Percentiles rank a stretch among this genome's conserved stretches.
Conservation (phyloP, 2,888 invertebrate species). For the Mythimna albipuncta region DNA sequence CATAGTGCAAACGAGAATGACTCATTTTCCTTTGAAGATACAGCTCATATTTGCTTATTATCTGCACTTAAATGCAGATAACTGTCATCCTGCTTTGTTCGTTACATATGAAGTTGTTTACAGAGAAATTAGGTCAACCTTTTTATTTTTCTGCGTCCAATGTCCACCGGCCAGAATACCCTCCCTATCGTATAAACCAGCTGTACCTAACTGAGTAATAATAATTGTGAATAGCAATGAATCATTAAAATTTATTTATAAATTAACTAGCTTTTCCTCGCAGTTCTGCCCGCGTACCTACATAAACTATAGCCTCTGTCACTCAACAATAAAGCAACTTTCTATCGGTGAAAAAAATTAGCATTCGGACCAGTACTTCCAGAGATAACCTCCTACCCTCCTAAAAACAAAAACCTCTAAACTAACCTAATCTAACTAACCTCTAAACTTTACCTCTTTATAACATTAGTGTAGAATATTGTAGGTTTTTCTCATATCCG, state of each 20-base stretch:
- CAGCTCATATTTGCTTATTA: conserved; percentile 11
- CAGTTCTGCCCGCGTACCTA: too few relatives aligned
- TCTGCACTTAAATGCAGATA: conserved; percentile 16
- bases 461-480: too few relatives aligned
- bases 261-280: background rate
- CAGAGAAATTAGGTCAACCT: conserved; percentile 9
- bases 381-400: too few relatives aligned
- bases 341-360: too few relatives aligned
- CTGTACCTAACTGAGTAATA: background rate
- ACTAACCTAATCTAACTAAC: too few relatives aligned
- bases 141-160: conserved; percentile 1
- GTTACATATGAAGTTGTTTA: conserved; percentile 7
- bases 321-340: too few relatives aligned
- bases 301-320: too few relatives aligned
- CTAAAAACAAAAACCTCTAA: too few relatives aligned
- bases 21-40: conserved; percentile 26
- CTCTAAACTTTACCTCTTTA: too few relatives aligned
- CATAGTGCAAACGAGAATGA: conserved; percentile 47
- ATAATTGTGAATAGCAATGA: conserved; percentile 7
- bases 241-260: background rate
- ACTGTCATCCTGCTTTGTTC: conserved; percentile 18
- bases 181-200: background rate
- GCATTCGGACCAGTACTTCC: too few relatives aligned
- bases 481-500: background rate
- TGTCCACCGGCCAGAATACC: conserved; percentile 1